Evolutionary conservation across 2,113 vertebrate species (phyloP).

Genomic region (Diphyllodes magnificus): DNA sequence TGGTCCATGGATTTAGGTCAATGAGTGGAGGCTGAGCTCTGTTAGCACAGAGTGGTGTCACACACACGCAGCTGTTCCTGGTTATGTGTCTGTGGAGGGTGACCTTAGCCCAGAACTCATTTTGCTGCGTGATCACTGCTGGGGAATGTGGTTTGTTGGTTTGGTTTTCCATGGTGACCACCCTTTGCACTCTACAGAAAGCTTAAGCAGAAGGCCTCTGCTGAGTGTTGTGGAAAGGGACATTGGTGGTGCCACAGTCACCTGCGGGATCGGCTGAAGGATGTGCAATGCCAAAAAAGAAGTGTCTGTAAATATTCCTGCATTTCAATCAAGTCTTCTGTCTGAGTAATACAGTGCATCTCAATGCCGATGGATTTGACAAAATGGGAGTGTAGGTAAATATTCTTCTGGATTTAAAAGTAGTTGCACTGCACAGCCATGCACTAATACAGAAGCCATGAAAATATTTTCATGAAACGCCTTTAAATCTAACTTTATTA

Average conservation of each 20-base stretch:
- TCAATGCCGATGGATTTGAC: not conserved
- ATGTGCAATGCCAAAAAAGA: not conserved
- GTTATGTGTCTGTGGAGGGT: not conserved
- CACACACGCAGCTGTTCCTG: not conserved
- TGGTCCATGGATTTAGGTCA: not conserved
- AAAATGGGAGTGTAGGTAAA: not conserved
- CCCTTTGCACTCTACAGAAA: not conserved
- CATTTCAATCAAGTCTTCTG: not conserved
- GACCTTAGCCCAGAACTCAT: not conserved
- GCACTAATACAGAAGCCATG: not conserved
- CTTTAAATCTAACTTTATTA: not conserved
- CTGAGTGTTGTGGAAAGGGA: not conserved
- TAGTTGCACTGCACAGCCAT: not conserved
- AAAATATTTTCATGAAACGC: not conserved
- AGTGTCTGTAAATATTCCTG: not conserved
- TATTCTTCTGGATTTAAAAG: not conserved
- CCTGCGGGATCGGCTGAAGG: not conserved
- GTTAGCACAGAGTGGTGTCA: not conserved
- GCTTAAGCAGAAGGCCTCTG: too few relatives aligned
- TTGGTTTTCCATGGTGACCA: not conserved
- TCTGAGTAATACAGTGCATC: not conserved
- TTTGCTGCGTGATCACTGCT: not conserved
- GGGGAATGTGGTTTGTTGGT: not conserved
- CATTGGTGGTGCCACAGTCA: rapidly evolving
- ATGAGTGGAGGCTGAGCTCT: not conserved